These are phyloP conservation scores for Pygocentrus nattereri DNA, from an alignment of 2,797 vertebrate genomes.

Conservation along the genomic window DNA sequence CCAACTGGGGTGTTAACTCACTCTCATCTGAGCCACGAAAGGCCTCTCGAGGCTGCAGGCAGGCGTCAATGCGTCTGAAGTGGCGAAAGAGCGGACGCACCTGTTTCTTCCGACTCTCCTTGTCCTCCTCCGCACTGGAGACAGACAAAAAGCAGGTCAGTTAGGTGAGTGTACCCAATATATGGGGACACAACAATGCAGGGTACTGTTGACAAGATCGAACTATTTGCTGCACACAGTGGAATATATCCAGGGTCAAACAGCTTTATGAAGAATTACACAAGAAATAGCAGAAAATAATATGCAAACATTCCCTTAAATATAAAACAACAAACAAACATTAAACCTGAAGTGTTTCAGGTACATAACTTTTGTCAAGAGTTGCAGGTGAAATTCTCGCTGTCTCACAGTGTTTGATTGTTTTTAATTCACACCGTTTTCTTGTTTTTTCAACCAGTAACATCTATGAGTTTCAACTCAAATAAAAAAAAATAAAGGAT, in stretches of 20 bases:
- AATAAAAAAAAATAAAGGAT: slow-evolving; percentile 5
- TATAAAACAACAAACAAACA: background rate
- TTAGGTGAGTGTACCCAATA: background rate
- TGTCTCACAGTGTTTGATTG: too few relatives aligned
- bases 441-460: background rate
- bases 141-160: slow-evolving; percentile 11
- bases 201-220: background rate
- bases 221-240: background rate
- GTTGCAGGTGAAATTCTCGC: background rate
- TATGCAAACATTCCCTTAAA: background rate
- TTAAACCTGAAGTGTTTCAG: background rate
- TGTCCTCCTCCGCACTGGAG: slow-evolving; percentile 87
- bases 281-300: background rate
- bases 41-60: slow-evolving; percentile 93
- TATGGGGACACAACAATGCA: background rate
- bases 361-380: background rate
- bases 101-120: slow-evolving; percentile 89
- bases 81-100: slow-evolving; percentile 95
- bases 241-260: background rate
- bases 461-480: background rate
- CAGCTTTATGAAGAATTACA: background rate
- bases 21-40: slow-evolving; percentile 96
- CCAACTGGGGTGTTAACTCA: slow-evolving; percentile 69
- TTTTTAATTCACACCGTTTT: background rate
- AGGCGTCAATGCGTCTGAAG: slow-evolving; percentile 94